phyloP scores from a whole-genome alignment of 2,113 vertebrate genomes.

The Notechis scutatus region DNA sequence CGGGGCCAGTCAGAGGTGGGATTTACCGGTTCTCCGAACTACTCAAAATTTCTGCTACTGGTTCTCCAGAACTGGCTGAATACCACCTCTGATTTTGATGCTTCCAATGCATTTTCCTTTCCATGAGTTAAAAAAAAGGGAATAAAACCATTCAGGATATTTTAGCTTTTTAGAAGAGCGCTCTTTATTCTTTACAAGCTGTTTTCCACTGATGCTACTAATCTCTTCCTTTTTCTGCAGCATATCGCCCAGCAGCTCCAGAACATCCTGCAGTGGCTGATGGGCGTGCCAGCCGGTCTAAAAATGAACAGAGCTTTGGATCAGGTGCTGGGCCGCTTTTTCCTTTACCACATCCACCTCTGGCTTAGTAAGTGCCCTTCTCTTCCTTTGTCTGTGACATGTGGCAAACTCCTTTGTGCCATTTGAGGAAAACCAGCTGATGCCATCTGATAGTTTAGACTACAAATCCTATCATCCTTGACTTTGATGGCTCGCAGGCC shows the following conservation, averaged over 20 bases:
- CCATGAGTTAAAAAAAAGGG: background rate
- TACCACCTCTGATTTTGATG: too few relatives aligned
- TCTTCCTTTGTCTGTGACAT: background rate
- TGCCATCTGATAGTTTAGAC: too few relatives aligned
- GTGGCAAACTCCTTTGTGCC: background rate
- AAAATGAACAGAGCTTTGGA: constrained; percentile 97
- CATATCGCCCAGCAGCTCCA: constrained; percentile 86
- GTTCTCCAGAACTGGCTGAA: too few relatives aligned
- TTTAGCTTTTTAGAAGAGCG: rapidly evolving
- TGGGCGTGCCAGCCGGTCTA: constrained; percentile 94
- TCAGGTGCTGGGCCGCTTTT: constrained; percentile 93
- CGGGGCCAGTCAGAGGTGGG: too few relatives aligned
- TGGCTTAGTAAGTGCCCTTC: constrained; percentile 91
- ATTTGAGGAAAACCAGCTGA: background rate
- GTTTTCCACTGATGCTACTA: background rate
- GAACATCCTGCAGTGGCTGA: constrained; percentile 92
- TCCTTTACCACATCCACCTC: constrained; percentile 97
- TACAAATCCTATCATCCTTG: background rate
- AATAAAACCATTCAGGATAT: background rate
- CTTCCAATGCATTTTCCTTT: constrained; percentile 11
- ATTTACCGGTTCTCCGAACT: too few relatives aligned
- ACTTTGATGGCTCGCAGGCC: background rate
- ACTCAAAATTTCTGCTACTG: too few relatives aligned
- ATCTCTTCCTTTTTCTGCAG: constrained; percentile 60
- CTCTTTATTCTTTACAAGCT: background rate